phyloP scores from a whole-genome alignment of 2,888 invertebrate species.

The Minunthozetes semirufus region DNA sequence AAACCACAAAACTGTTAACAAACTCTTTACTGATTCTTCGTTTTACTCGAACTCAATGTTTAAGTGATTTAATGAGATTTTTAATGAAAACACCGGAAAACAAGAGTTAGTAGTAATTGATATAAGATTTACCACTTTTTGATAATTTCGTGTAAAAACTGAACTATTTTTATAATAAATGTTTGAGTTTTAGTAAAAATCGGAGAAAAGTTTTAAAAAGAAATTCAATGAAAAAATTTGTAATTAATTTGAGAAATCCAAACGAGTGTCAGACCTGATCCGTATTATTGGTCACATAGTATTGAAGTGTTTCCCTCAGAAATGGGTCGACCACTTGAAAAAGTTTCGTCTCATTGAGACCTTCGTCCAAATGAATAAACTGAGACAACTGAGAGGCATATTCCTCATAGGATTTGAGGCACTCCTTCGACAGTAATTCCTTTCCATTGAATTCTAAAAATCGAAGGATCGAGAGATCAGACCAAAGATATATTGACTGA shows the following conservation, averaged over 20 bases:
- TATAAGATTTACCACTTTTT: too few species aligned
- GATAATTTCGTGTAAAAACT: too few species aligned
- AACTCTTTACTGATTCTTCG: too few species aligned
- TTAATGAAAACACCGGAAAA: too few species aligned
- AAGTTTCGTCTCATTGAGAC: background rate
- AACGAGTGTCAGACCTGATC: background rate
- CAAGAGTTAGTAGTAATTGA: background rate
- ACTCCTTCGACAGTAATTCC: background rate
- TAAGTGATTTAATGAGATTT: too few species aligned
- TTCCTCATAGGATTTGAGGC: background rate
- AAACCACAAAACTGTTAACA: too few species aligned
- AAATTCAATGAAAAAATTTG: background rate
- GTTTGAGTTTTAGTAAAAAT: background rate
- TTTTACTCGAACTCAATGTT: too few species aligned
- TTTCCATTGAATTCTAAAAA: background rate
- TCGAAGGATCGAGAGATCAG: too few species aligned
- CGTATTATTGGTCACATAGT: constrained; percentile 15
- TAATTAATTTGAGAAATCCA: background rate
- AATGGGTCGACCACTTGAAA: constrained; percentile 9
- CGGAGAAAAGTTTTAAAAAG: background rate
- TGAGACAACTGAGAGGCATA: background rate
- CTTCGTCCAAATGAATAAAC: background rate
- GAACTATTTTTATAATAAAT: too few species aligned
- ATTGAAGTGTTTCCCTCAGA: background rate
- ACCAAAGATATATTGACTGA: background rate